These are phyloP conservation scores for Delia radicum DNA, from an alignment of 1,140 invertebrate species.

Conservation along the genomic window DNA sequence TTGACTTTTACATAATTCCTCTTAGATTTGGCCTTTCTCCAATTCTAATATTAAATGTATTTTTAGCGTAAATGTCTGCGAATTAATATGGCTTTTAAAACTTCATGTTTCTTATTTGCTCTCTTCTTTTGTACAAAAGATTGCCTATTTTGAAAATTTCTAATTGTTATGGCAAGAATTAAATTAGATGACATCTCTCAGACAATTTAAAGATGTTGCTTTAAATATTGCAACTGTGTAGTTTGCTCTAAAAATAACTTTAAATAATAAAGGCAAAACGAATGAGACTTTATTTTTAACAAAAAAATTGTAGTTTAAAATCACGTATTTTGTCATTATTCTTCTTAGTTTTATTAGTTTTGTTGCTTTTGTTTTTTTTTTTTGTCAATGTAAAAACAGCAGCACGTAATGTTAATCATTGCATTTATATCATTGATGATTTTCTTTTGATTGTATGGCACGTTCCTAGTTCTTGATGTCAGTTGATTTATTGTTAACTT, in stretches of 20 bases:
- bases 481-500: conserved; percentile 10
- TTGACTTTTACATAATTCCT: too few species aligned
- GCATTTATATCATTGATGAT: conserved; percentile 19
- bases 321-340: neutral
- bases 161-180: neutral
- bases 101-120: neutral
- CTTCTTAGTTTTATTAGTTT: neutral
- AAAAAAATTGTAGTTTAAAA: neutral
- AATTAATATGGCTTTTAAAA: neutral
- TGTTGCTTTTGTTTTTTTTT: neutral
- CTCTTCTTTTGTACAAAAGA: neutral
- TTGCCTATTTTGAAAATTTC: neutral
- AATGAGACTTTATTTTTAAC: neutral
- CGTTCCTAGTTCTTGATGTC: conserved; percentile 19
- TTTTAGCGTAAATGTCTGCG: conserved; percentile 1
- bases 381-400: conserved; percentile 4
- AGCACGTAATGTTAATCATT: conserved; percentile 15
- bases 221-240: neutral
- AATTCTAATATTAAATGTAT: neutral
- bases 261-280: neutral
- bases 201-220: neutral
- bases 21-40: neutral
- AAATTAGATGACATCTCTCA: neutral
- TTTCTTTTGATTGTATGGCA: neutral
- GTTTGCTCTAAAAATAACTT: neutral